Base-by-base conservation (phyloP, 2,113 vertebrate species). In the Todiramphus saurophagus region DNA sequence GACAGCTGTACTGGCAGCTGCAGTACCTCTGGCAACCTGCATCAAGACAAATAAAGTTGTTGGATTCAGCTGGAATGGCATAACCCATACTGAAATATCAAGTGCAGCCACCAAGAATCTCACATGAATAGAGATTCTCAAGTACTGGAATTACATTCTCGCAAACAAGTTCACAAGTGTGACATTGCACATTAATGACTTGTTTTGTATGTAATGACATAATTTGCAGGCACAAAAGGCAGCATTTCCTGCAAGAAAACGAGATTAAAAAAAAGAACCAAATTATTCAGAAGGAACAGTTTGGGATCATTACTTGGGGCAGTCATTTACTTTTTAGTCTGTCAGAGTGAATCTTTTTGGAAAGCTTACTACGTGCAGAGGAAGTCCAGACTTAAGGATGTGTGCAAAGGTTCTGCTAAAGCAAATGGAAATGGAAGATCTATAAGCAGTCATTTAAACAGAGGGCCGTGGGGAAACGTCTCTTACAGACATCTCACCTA, bases 1-100 rank as follows among this genome's bases (percentile, higher is more conserved):
- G 87, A 93, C 94, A 95, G 94, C 91, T 95, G 94, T 86, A 39
- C 78, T 78, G 82, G 75, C 93, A 96, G 89, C 89, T 89, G 86
- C 81, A 70, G 8, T 39, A 93, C 66, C 35, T 88, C 89, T 95
- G 94, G 83, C 77, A 94, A 90, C 70, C 55, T 78, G 35, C 82
- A 89, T 15, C 72, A 70, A 43, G 87, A 74, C 74, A 90, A 79
- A 95, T 55, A 41, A 94, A 95, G 77, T 13, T 55, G 59, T 3
- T 87, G 68, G 63, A 66, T 92, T 84, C 37, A 87, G 50, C 73
- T 92, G 91, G 78, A 93, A 94, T 63, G 78, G 89, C 87, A 77
- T 13, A 91, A 80, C 66, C 77, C 83, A 66, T 15, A 75, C 13
- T 33, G 55, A 79, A 84, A 83, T 85, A 60, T 44, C 80, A 93